phyloP scores from a whole-genome alignment of 2,797 vertebrate species.

The Tokudaia tokunoshimensis region DNA sequence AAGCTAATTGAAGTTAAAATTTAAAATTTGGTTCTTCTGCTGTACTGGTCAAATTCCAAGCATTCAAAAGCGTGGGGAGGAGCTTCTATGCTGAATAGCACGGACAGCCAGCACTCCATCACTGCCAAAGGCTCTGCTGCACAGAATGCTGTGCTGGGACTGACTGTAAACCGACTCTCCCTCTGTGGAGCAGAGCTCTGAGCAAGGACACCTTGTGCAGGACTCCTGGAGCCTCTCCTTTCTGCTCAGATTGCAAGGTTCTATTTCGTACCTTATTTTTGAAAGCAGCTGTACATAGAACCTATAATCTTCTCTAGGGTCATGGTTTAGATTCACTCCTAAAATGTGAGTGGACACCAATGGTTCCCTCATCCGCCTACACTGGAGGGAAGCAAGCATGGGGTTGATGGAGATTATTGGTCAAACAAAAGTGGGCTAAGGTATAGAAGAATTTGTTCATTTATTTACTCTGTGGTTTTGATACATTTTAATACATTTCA shows the following conservation, averaged over 20 bases:
- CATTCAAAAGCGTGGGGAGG: not conserved
- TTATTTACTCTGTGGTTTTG: constrained; percentile 68
- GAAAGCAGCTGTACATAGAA: constrained; percentile 56
- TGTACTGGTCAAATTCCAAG: not conserved
- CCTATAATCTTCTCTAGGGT: constrained; percentile 76
- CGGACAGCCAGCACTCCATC: not conserved
- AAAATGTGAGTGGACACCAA: constrained; percentile 54
- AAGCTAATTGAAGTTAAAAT: constrained; percentile 41
- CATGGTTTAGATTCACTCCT: constrained; percentile 60
- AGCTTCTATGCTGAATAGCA: not conserved
- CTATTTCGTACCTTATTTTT: constrained; percentile 69
- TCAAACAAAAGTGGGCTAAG: constrained; percentile 52
- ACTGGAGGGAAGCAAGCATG: constrained; percentile 61
- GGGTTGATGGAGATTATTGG: constrained; percentile 63
- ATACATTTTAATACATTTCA: not conserved
- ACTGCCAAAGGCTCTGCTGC: not conserved
- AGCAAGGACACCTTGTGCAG: constrained; percentile 8
- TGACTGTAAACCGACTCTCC: not conserved
- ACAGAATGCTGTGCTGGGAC: not conserved
- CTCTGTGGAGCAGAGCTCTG: constrained; percentile 2
- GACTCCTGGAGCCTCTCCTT: constrained; percentile 63
- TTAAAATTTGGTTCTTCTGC: not conserved
- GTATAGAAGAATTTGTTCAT: constrained; percentile 52
- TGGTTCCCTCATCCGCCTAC: constrained; percentile 47
- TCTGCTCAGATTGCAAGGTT: constrained; percentile 73